Base-by-base conservation (phyloP, 2,797 vertebrate genomes). In the Takifugu ocellatus region DNA sequence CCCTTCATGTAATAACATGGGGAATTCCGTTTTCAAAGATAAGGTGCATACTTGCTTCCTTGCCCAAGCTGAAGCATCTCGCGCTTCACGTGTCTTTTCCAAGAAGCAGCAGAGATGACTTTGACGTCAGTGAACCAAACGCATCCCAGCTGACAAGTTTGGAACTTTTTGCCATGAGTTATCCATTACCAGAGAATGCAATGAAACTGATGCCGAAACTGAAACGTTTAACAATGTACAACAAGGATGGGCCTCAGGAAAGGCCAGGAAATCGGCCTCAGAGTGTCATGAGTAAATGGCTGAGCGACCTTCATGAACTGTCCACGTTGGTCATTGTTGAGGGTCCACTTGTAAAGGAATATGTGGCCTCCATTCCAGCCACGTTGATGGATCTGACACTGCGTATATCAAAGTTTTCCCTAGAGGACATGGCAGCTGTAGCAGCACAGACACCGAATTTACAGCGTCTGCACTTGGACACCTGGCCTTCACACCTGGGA, bases 381-480 rank as follows among this genome's bases (percentile, higher is more conserved):
- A 75, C 82, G 0, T 59, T 87, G 59, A 82, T 70, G 31, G 70
- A 66, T 12, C 83, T 89, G 26, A 74, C 75, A 0, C 61, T 88
- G 52, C 15, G 71, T n/a, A 52, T 56, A 1, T 8, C 56, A 6
- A 39, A 45, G 0, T 11, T 84, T 11, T 68, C 63, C 1, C 25
- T 49, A 0, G 8, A 27, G 17, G 81, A 87, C 36, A 50, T 88
- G 69, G 39, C n/a, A 2, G 54, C 60, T 0, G 0, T 82, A 3
- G 69, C 77, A 1, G 29, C 1, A 1, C 74, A 24, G 51, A 29
- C 81, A 12, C 84, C 84, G 3, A 16, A 78, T 50, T 83, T 88
- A 43, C 70, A 67, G 5, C 84, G 80, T 45, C 81, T 89, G 6
- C 79, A 84, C 51, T 2, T 89, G 0, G 82, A 87, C 51, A 14